Conservation (phyloP, 2,888 invertebrate species). For the Mythimna lalbum region DNA sequence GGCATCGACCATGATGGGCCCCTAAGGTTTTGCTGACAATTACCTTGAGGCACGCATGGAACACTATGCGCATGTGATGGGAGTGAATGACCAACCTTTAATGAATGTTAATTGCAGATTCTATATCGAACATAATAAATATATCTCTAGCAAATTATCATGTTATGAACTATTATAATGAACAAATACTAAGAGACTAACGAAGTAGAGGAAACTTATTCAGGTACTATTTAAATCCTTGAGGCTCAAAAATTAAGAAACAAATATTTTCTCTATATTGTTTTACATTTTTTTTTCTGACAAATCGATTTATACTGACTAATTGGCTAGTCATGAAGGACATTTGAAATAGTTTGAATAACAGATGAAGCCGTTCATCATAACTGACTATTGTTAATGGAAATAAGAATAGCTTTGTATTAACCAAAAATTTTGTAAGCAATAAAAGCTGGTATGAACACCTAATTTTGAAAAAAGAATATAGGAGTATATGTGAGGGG, state of each 20-base stretch:
- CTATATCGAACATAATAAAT: neutral
- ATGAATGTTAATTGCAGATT: neutral
- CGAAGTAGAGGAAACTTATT: neutral
- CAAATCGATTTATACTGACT: too few species aligned
- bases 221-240: neutral
- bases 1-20: too few species aligned
- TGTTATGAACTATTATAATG: neutral
- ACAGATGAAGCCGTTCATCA: neutral
- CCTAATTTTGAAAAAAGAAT: too few species aligned
- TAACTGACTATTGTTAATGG: neutral
- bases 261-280: neutral
- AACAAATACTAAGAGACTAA: neutral
- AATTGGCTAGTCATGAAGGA: too few species aligned
- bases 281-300: too few species aligned
- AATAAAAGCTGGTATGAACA: neutral
- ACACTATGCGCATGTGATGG: neutral
- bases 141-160: neutral
- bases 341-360: neutral
- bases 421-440: neutral
- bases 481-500: too few species aligned
- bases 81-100: neutral
- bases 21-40: too few species aligned
- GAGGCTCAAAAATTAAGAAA: neutral
- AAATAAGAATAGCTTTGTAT: neutral
- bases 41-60: too few species aligned